phyloP scores from a whole-genome alignment of 2,797 vertebrate species.

The Clarias platycephalus region DNA sequence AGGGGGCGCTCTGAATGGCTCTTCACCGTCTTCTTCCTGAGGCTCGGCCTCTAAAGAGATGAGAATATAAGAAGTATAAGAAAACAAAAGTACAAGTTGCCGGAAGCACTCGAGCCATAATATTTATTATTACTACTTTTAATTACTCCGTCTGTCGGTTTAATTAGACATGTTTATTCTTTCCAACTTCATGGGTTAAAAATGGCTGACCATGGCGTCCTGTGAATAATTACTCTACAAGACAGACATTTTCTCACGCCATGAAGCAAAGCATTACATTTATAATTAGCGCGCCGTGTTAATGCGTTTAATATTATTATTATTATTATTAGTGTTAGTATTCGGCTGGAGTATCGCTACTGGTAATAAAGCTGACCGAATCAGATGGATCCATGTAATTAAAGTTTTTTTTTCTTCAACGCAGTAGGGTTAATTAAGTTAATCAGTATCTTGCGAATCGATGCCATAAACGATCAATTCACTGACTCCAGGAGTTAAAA shows the following conservation, averaged over 20 bases:
- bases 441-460: not conserved
- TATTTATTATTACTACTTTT: slow-evolving; percentile 38
- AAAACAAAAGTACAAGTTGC: slow-evolving; percentile 21
- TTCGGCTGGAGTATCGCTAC: not conserved
- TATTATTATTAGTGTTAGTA: not conserved
- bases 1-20: slow-evolving; percentile 90
- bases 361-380: not conserved
- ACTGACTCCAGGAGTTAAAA: not conserved
- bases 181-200: not conserved
- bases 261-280: not conserved
- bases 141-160: slow-evolving; percentile 35
- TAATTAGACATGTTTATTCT: not conserved
- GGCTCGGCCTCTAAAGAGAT: slow-evolving; percentile 73
- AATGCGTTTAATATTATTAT: not conserved
- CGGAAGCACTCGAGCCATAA: slow-evolving; percentile 18
- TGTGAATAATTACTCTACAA: not conserved
- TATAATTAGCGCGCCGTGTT: not conserved
- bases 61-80: not conserved
- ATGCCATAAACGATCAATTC: not conserved
- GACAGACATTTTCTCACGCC: not conserved
- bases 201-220: not conserved
- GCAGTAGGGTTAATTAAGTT: no score
- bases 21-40: slow-evolving; percentile 83
- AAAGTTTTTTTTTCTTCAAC: not conserved
- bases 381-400: not conserved